Conservation (phyloP, 2,888 invertebrate genomes). For the Spilosoma lubricipeda region DNA sequence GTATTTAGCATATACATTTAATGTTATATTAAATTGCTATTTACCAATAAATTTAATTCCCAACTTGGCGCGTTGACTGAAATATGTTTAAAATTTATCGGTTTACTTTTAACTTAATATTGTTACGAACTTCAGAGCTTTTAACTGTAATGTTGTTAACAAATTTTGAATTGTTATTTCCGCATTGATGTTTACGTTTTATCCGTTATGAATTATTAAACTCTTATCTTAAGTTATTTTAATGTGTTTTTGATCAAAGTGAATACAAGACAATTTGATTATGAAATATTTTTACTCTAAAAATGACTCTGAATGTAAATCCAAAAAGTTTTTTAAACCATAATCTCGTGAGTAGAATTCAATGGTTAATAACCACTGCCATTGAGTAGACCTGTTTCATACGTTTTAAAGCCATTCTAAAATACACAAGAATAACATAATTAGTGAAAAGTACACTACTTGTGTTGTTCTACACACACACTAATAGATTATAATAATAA, state of each 20-base stretch:
- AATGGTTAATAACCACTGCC: not conserved
- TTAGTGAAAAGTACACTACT: no score
- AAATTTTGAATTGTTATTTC: conserved; percentile 26
- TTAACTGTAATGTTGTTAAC: conserved; percentile 14
- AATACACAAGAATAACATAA: no score
- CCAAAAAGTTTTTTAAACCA: not conserved
- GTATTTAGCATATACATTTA: not conserved
- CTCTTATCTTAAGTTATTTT: not conserved
- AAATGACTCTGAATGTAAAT: not conserved
- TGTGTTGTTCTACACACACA: no score
- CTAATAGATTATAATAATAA: no score
- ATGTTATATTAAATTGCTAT: not conserved
- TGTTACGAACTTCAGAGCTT: conserved; percentile 1
- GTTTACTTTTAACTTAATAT: conserved; percentile 6
- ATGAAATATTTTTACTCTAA: not conserved
- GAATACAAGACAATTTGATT: not conserved
- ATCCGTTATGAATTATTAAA: not conserved
- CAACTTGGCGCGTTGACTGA: not conserved
- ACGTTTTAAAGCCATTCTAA: no score
- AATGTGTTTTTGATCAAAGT: not conserved
- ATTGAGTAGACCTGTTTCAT: not conserved
- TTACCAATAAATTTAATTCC: not conserved
- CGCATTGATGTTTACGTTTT: conserved; percentile 1
- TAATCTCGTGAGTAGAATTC: no score
- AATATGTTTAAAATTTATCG: conserved; percentile 10